Percentiles rank a stretch among this genome's conserved stretches.
Evolutionary conservation across 2,113 vertebrate genomes (phyloP).

Genomic region (Takifugu bimaculatus): DNA sequence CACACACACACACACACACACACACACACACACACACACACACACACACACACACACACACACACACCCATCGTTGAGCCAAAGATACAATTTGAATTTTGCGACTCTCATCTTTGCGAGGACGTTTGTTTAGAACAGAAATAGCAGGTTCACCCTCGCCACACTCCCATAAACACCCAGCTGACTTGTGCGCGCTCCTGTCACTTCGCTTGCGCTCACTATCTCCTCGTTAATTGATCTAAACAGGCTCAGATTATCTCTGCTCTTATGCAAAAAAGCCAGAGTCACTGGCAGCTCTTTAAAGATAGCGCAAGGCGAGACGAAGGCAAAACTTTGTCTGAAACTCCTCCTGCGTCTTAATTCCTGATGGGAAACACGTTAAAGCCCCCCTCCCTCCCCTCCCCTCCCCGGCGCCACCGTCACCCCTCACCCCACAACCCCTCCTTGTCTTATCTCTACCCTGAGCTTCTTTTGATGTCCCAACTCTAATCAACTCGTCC

Average conservation of each 20-base stretch:
- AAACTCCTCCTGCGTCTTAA: slow-evolving; percentile 56
- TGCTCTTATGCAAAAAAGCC: slow-evolving; percentile 45
- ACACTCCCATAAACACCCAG: background rate
- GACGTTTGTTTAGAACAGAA: background rate
- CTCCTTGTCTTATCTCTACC: slow-evolving; percentile 49
- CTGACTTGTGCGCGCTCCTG: slow-evolving; percentile 28
- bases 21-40: background rate
- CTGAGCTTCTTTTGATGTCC: slow-evolving; percentile 71
- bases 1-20: no score
- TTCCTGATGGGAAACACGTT: slow-evolving; percentile 48
- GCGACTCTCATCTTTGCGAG: background rate
- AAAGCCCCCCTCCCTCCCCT: slow-evolving; percentile 24
- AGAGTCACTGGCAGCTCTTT: slow-evolving; percentile 46
- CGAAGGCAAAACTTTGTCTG: slow-evolving; percentile 54
- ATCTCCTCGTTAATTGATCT: slow-evolving; percentile 59
- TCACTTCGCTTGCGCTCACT: slow-evolving; percentile 28
- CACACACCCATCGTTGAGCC: background rate
- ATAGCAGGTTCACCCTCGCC: background rate
- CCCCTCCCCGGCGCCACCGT: slow-evolving; percentile 8
- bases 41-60: background rate
- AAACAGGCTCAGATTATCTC: slow-evolving; percentile 53
- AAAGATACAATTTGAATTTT: background rate
- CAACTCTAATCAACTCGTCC: slow-evolving; percentile 69
- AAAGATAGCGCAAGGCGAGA: slow-evolving; percentile 54
- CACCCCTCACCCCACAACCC: slow-evolving; percentile 7